phyloP scores from a whole-genome alignment of 2,888 invertebrate genomes.

The Stratiomys singularior region DNA sequence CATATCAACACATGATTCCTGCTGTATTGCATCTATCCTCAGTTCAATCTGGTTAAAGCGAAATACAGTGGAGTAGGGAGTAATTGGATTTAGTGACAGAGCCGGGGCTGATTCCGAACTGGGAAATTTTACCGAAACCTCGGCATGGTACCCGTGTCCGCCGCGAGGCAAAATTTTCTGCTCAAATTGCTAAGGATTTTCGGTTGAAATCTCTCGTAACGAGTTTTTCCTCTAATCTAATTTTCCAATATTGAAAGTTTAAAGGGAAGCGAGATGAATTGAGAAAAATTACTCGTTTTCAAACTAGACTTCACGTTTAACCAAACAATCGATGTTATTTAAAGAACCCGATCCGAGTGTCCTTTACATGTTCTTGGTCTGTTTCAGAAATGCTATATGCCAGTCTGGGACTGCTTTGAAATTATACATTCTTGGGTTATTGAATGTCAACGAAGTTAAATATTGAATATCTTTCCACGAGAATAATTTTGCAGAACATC shows the following conservation, averaged over 20 bases:
- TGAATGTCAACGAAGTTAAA: too few species aligned
- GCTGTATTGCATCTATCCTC: not conserved
- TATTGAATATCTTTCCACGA: too few species aligned
- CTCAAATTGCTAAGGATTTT: conserved; percentile 32
- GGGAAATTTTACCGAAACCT: not conserved
- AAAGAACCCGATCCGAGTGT: too few species aligned
- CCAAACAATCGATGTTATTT: too few species aligned
- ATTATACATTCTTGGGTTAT: too few species aligned
- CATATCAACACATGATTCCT: not conserved
- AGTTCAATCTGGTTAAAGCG: conserved; percentile 8
- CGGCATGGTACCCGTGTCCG: not conserved
- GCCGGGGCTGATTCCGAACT: not conserved
- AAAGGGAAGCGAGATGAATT: not conserved
- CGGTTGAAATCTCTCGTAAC: conserved; percentile 37
- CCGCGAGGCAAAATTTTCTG: conserved; percentile 19
- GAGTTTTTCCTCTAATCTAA: conserved; percentile 26
- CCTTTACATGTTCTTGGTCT: too few species aligned
- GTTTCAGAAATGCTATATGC: too few species aligned
- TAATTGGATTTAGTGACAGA: conserved; percentile 21
- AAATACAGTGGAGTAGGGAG: not conserved
- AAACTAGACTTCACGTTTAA: too few species aligned
- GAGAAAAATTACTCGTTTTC: not conserved
- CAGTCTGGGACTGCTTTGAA: too few species aligned
- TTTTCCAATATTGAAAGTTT: conserved; percentile 14
- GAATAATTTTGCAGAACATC: too few species aligned